These are phyloP conservation scores for Amia ocellicauda DNA, from an alignment of 2,113 vertebrate genomes.

Conservation along the genomic window DNA sequence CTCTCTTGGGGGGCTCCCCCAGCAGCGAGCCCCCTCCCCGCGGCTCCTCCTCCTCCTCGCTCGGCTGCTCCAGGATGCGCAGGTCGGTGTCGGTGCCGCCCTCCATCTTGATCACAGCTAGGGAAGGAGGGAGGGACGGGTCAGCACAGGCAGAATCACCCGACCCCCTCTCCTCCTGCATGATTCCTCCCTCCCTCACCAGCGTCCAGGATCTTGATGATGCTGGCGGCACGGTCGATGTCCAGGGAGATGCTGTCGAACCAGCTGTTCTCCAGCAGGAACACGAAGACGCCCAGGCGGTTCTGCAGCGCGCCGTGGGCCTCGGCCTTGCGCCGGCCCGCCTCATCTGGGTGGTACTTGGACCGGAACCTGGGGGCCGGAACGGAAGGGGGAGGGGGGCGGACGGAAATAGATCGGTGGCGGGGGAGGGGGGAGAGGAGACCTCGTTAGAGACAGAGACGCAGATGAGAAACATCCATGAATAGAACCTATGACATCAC, in stretches of 20 bases:
- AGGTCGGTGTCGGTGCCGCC: constrained; percentile 84
- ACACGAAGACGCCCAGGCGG: constrained; percentile 75
- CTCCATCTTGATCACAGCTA: constrained; percentile 94
- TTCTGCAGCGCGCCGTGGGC: constrained; percentile 75
- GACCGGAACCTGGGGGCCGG: constrained; percentile 78
- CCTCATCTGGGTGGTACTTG: constrained; percentile 89
- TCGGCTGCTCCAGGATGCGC: constrained; percentile 77
- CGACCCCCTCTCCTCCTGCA: neutral
- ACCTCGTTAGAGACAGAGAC: constrained; percentile 32
- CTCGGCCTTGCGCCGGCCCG: constrained; percentile 74
- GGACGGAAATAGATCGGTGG: too few relatives aligned
- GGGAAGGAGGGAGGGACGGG: neutral
- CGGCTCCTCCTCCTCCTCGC: constrained; percentile 72
- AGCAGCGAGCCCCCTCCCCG: constrained; percentile 37
- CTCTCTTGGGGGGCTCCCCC: constrained; percentile 52
- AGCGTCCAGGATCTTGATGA: constrained; percentile 85
- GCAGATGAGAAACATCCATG: too few relatives aligned
- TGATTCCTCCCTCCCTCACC: constrained; percentile 57
- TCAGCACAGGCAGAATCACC: neutral
- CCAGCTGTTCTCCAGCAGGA: constrained; percentile 81
- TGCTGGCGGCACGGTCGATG: constrained; percentile 77
- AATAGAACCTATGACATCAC: too few relatives aligned
- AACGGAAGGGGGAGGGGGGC: constrained; percentile 27
- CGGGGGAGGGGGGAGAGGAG: constrained; percentile 29
- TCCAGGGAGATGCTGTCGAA: constrained; percentile 79